These are phyloP conservation scores for Saccostrea glomerata DNA, from an alignment of 1,140 invertebrate species.

Conservation along the genomic window DNA sequence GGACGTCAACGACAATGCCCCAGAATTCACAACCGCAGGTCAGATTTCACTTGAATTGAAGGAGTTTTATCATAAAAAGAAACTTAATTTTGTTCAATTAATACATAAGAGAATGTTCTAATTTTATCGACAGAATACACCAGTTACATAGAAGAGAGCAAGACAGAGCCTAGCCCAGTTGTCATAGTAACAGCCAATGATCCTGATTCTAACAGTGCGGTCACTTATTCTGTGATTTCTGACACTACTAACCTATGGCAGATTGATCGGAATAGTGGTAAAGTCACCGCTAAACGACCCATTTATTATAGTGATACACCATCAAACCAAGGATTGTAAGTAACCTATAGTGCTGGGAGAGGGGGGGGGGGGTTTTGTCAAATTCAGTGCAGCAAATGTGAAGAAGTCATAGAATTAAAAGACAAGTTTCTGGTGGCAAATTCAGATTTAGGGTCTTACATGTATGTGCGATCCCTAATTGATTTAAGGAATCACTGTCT, in stretches of 20 bases:
- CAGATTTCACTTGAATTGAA: neutral
- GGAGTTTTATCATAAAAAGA: no score
- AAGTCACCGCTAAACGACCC: slow-evolving; percentile 64
- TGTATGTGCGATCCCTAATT: no score
- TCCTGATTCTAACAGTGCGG: slow-evolving; percentile 58
- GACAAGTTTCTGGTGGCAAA: no score
- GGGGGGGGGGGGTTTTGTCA: no score
- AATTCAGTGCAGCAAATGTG: no score
- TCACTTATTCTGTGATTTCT: slow-evolving; percentile 49
- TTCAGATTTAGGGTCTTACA: neutral
- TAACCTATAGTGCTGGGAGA: neutral
- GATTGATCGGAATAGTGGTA: slow-evolving; percentile 57
- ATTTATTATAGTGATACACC: slow-evolving; percentile 57
- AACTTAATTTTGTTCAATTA: no score
- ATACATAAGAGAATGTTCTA: no score
- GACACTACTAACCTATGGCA: slow-evolving; percentile 55
- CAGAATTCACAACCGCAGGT: slow-evolving; percentile 73
- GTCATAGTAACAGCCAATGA: slow-evolving; percentile 58
- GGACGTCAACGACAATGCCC: slow-evolving; percentile 93
- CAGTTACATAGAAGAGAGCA: slow-evolving; percentile 90
- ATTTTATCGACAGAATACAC: slow-evolving; percentile 81
- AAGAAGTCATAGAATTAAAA: no score
- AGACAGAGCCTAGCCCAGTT: slow-evolving; percentile 76
- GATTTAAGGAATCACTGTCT: no score
- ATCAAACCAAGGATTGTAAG: slow-evolving; percentile 61